These are phyloP conservation scores for Notarius lentiginosus DNA, from an alignment of 2,113 vertebrate species.

Conservation along the genomic window DNA sequence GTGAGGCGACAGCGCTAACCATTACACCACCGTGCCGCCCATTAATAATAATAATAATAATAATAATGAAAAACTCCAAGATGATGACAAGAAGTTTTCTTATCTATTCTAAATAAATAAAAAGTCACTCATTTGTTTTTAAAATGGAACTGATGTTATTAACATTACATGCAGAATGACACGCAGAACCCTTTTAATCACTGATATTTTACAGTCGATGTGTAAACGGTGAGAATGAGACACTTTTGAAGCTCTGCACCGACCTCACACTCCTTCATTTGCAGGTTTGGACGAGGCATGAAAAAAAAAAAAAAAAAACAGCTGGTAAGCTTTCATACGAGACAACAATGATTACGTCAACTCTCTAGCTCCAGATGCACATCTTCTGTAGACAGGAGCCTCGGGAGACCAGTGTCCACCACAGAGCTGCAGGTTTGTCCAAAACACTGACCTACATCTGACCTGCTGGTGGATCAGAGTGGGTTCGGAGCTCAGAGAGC, in stretches of 20 bases:
- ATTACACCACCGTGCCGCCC: too few relatives aligned
- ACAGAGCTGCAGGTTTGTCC: constrained; percentile 1
- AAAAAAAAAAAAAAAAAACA: constrained; percentile 39
- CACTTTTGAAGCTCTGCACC: not conserved
- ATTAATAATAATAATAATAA: not conserved
- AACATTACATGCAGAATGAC: not conserved
- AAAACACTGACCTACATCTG: constrained; percentile 39
- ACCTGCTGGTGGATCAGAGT: constrained; percentile 29
- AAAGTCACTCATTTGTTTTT: too few relatives aligned
- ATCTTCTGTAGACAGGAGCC: not conserved
- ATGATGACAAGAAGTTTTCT: not conserved
- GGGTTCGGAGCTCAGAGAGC: constrained; percentile 13
- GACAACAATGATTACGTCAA: constrained; percentile 31
- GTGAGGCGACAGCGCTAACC: too few relatives aligned
- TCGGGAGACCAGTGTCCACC: not conserved
- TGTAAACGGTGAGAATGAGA: constrained; percentile 5
- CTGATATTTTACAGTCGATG: not conserved
- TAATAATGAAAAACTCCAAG: not conserved
- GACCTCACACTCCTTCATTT: constrained; percentile 30
- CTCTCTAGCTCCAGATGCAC: constrained; percentile 8
- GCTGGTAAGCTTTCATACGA: constrained; percentile 7
- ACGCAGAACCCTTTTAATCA: not conserved
- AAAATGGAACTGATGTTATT: not conserved
- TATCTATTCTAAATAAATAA: not conserved
- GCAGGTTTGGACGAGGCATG: constrained; percentile 22